A percentile compares a stretch with the other conserved stretches of the same genome.
Conservation (phyloP, 2,888 invertebrate genomes). For the Trimorus sp. region DNA sequence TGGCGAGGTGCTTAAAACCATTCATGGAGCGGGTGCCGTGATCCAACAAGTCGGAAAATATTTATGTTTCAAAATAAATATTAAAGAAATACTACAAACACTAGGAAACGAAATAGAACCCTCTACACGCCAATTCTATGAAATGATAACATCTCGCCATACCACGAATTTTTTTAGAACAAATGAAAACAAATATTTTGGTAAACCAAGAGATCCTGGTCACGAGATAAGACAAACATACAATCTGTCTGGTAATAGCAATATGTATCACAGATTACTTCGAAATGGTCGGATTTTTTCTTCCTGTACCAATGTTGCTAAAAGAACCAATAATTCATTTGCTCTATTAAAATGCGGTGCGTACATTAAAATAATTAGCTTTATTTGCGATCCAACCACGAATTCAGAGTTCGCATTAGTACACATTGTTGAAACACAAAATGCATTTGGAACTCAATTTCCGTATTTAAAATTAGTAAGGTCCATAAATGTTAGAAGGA, state of each 20-base stretch:
- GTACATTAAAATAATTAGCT: slow-evolving; percentile 16
- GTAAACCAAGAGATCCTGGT: neutral
- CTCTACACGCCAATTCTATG: slow-evolving; percentile 1
- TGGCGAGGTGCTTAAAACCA: slow-evolving; percentile 7
- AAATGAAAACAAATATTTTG: slow-evolving; percentile 25
- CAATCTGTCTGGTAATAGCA: neutral
- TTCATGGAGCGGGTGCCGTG: slow-evolving; percentile 5
- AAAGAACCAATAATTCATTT: slow-evolving; percentile 28
- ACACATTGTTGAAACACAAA: slow-evolving; percentile 6
- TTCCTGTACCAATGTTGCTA: slow-evolving; percentile 6
- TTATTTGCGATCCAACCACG: slow-evolving; percentile 19
- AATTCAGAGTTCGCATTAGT: slow-evolving; percentile 19
- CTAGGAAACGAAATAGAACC: slow-evolving; percentile 2
- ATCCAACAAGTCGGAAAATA: slow-evolving; percentile 12
- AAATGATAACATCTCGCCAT: neutral
- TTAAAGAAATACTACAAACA: slow-evolving; percentile 1
- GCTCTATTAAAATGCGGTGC: slow-evolving; percentile 12
- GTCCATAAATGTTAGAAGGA: neutral
- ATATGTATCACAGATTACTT: slow-evolving; percentile 17
- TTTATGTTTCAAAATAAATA: slow-evolving; percentile 9
- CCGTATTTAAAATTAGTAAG: neutral
- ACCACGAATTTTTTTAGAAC: slow-evolving; percentile 12
- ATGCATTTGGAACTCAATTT: slow-evolving; percentile 1
- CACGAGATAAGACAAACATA: neutral
- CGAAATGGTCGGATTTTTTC: slow-evolving; percentile 21